These are phyloP conservation scores for Nezara viridula DNA, from an alignment of 2,888 invertebrate genomes.

Conservation along the genomic window DNA sequence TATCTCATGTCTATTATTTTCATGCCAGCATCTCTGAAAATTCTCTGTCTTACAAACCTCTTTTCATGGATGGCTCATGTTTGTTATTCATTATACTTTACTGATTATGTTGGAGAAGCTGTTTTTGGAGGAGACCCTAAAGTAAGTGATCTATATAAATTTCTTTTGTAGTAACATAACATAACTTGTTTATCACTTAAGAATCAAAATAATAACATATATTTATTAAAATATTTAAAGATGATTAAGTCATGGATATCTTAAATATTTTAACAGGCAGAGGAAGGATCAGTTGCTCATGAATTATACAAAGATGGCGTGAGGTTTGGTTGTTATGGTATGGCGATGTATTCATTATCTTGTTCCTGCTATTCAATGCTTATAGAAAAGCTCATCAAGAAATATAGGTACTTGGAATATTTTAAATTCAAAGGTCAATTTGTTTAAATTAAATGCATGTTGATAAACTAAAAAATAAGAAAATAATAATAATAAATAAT, in stretches of 20 bases:
- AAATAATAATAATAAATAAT: too few species aligned
- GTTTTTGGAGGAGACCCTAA: conserved; percentile 91
- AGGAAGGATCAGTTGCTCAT: conserved; percentile 76
- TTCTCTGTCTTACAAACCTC: conserved; percentile 92
- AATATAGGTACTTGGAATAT: conserved; percentile 70
- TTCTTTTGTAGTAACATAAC: conserved; percentile 60
- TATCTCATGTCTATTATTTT: conserved; percentile 91
- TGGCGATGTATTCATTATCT: conserved; percentile 86
- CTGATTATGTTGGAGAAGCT: conserved; percentile 94
- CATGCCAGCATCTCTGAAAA: conserved; percentile 89
- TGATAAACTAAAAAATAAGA: too few species aligned
- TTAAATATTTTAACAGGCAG: conserved; percentile 72
- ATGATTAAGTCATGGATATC: not conserved
- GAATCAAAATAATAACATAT: too few species aligned
- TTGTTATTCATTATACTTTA: conserved; percentile 96
- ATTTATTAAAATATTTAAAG: too few species aligned
- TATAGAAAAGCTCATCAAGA: conserved; percentile 88
- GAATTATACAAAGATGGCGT: conserved; percentile 90
- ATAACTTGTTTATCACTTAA: not conserved
- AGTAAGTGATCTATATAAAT: conserved; percentile 70
- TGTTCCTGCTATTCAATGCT: conserved; percentile 92
- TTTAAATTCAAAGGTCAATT: not conserved
- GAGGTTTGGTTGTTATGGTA: conserved; percentile 95
- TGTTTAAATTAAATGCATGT: too few species aligned
- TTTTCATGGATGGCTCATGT: conserved; percentile 99